Evolutionary conservation across 2,797 vertebrate species (phyloP).

Genomic region (Oceanodroma leucorhoa): DNA sequence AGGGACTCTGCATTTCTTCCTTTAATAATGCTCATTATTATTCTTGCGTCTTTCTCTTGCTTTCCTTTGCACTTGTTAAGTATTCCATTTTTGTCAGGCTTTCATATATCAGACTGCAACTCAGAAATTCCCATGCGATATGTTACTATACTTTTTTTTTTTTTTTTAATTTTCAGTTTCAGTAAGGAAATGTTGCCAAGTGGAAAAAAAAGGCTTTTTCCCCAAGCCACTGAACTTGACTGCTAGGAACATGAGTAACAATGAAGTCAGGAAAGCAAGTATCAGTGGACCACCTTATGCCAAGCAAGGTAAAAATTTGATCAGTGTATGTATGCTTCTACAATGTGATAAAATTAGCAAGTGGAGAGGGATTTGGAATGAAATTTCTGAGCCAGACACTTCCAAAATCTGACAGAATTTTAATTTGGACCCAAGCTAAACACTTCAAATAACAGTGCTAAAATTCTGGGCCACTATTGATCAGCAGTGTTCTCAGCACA

Average conservation of each 20-base stretch:
- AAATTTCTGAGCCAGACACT: not conserved
- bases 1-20: not conserved
- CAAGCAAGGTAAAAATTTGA: not conserved
- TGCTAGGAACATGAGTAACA: not conserved
- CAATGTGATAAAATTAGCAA: not conserved
- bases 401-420: not conserved
- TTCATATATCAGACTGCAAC: slow-evolving; percentile 6
- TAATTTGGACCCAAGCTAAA: not conserved
- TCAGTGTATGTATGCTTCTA: not conserved
- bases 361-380: not conserved
- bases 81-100: not conserved
- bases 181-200: not conserved
- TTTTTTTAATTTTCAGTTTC: not conserved
- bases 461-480: not conserved
- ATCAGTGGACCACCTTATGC: not conserved
- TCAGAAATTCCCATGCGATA: not conserved
- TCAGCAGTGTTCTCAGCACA: not conserved
- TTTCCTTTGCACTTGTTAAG: not conserved
- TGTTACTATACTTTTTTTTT: not conserved
- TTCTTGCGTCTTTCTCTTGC: slow-evolving; percentile 7
- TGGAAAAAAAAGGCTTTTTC: not conserved
- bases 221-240: not conserved
- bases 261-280: not conserved
- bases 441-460: not conserved
- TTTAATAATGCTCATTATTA: slow-evolving; percentile 26